A percentile compares a stretch with the other conserved stretches of the same genome.
Conservation (phyloP, 1,140 invertebrate species). For the Camponotus floridanus region DNA sequence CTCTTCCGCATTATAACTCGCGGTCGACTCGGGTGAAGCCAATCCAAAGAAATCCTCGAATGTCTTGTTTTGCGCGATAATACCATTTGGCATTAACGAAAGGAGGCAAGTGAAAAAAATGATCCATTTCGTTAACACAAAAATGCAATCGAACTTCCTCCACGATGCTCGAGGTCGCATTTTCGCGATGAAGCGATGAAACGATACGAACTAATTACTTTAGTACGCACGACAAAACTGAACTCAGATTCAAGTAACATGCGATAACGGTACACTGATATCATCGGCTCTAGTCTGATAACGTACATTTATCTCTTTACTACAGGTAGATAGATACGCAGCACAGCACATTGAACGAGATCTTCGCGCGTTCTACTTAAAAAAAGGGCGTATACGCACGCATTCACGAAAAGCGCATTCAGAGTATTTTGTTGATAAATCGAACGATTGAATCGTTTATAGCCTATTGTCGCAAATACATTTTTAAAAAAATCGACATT, state of each 20-base stretch:
- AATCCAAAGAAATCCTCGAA: constrained; percentile 74
- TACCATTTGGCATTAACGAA: not conserved
- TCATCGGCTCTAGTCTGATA: constrained; percentile 75
- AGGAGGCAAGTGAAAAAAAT: constrained; percentile 14
- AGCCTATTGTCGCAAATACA: not conserved
- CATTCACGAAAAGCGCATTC: not conserved
- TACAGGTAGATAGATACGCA: constrained; percentile 60
- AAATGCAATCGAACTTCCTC: constrained; percentile 38
- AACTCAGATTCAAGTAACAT: constrained; percentile 58
- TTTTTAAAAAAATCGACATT: constrained; percentile 5
- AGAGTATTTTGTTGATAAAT: not conserved
- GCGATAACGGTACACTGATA: constrained; percentile 75
- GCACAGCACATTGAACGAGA: constrained; percentile 26
- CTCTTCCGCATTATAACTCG: not conserved
- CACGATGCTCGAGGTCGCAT: constrained; percentile 62
- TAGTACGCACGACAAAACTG: constrained; percentile 69
- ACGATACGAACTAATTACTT: constrained; percentile 60
- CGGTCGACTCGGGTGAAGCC: not conserved
- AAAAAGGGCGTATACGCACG: constrained; percentile 19
- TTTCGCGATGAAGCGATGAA: constrained; percentile 40
- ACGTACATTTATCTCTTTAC: constrained; percentile 75
- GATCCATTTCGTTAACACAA: constrained; percentile 18
- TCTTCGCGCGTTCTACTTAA: constrained; percentile 46
- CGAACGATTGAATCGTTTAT: not conserved
- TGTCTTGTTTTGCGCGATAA: constrained; percentile 56